Evolutionary conservation across 2,888 invertebrate species (phyloP).

Genomic region (Smittia sp.): DNA sequence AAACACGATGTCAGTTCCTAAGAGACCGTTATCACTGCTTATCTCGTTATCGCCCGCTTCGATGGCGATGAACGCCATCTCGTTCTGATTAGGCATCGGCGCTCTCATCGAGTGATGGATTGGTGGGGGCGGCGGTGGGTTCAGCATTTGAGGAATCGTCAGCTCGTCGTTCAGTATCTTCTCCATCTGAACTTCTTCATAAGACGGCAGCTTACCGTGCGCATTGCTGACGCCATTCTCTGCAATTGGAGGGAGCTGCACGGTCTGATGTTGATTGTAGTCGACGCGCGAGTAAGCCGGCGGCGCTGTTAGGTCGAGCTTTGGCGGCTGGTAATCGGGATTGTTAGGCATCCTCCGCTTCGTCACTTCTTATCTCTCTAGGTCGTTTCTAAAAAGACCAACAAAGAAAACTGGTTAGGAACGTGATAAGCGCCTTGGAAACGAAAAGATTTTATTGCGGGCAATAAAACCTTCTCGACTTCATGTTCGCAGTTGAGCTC

Average conservation of each 20-base stretch:
- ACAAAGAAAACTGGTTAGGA: no score
- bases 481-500: no score
- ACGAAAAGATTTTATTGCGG: no score
- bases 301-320: constrained; percentile 79
- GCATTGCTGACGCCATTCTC: neutral
- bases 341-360: constrained; percentile 44
- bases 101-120: constrained; percentile 44
- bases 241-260: neutral
- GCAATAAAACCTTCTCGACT: no score
- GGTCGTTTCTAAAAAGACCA: neutral
- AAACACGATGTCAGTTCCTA: constrained; percentile 93
- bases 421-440: no score
- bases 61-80: constrained; percentile 72
- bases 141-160: constrained; percentile 48
- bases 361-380: neutral
- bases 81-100: constrained; percentile 52
- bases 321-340: constrained; percentile 74
- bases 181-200: constrained; percentile 87
- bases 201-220: constrained; percentile 81
- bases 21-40: constrained; percentile 74
- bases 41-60: constrained; percentile 70
- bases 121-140: constrained; percentile 48
- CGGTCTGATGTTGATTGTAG: neutral
- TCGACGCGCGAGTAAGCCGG: constrained; percentile 70
- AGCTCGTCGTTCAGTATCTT: constrained; percentile 75